phyloP scores from a whole-genome alignment of 2,113 vertebrate genomes.

The Fregetta grallaria region DNA sequence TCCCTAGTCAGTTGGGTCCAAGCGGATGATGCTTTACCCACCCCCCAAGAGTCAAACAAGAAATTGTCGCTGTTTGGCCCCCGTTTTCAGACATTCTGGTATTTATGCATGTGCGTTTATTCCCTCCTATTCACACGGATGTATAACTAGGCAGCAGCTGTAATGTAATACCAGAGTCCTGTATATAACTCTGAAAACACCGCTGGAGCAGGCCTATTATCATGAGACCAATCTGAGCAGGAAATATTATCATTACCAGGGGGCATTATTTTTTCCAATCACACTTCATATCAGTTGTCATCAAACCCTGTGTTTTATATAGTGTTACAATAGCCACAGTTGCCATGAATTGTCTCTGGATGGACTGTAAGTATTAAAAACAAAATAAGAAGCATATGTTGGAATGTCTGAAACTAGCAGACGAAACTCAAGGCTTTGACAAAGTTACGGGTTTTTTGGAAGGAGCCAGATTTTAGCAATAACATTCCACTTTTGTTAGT shows the following conservation, averaged over 20 bases:
- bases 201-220: constrained; percentile 60
- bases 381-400: constrained; percentile 67
- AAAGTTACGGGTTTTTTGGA: constrained; percentile 46
- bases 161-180: constrained; percentile 65
- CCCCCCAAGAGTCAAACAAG: neutral
- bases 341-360: constrained; percentile 70
- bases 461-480: constrained; percentile 62
- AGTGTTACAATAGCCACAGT: constrained; percentile 66
- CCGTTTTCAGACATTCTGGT: neutral
- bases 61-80: neutral
- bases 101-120: constrained; percentile 6
- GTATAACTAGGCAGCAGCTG: constrained; percentile 56
- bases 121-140: constrained; percentile 40
- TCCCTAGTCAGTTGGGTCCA: neutral
- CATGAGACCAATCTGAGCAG: constrained; percentile 65
- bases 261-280: constrained; percentile 69
- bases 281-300: constrained; percentile 71
- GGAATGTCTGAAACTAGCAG: constrained; percentile 70
- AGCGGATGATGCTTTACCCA: fast-evolving
- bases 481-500: constrained; percentile 62
- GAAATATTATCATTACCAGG: constrained; percentile 71
- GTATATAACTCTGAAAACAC: constrained; percentile 46
- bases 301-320: constrained; percentile 67
- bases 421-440: constrained; percentile 52
- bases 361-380: constrained; percentile 69